Percentiles rank a stretch among this genome's conserved stretches.
These are phyloP conservation scores for Caenorhabditis zanzibari DNA, from an alignment of 2,888 invertebrate species.

Conservation along the genomic window DNA sequence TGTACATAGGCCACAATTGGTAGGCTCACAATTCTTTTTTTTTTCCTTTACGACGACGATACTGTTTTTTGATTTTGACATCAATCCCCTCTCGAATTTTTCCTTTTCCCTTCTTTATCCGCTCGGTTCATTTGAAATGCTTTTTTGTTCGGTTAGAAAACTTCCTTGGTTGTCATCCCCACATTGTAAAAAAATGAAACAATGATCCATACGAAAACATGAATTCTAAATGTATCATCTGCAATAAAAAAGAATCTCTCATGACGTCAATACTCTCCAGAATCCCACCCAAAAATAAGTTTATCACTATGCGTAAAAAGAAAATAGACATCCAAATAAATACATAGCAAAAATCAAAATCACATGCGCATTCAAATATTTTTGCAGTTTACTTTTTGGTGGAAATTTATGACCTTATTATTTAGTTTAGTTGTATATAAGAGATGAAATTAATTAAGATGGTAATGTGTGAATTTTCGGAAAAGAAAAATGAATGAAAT, in stretches of 20 bases:
- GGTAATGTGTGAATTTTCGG: background rate
- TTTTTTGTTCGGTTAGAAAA: slow-evolving; percentile 54
- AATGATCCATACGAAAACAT: slow-evolving; percentile 31
- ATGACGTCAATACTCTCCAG: slow-evolving; percentile 10
- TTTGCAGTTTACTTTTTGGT: slow-evolving; percentile 1
- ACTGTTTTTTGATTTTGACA: slow-evolving; percentile 13
- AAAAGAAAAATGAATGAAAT: slow-evolving; percentile 27
- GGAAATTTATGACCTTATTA: background rate
- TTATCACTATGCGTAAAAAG: slow-evolving; percentile 18
- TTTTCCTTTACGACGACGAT: slow-evolving; percentile 23
- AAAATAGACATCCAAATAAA: slow-evolving; percentile 41
- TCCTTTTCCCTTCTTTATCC: background rate
- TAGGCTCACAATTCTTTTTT: slow-evolving; percentile 50
- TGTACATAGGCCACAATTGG: slow-evolving; percentile 64
- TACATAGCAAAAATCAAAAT: slow-evolving; percentile 31
- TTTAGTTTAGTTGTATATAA: background rate
- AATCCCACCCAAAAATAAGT: slow-evolving; percentile 48
- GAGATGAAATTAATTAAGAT: slow-evolving; percentile 12
- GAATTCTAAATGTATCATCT: slow-evolving; percentile 11
- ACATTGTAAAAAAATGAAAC: slow-evolving; percentile 36
- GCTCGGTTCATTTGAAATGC: slow-evolving; percentile 36
- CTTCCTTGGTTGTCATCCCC: slow-evolving; percentile 46
- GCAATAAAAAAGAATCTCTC: slow-evolving; percentile 1
- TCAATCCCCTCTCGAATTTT: background rate
- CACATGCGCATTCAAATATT: slow-evolving; percentile 27